These are phyloP conservation scores for Ichneumon xanthorius DNA, from an alignment of 2,888 invertebrate species.

Conservation along the genomic window DNA sequence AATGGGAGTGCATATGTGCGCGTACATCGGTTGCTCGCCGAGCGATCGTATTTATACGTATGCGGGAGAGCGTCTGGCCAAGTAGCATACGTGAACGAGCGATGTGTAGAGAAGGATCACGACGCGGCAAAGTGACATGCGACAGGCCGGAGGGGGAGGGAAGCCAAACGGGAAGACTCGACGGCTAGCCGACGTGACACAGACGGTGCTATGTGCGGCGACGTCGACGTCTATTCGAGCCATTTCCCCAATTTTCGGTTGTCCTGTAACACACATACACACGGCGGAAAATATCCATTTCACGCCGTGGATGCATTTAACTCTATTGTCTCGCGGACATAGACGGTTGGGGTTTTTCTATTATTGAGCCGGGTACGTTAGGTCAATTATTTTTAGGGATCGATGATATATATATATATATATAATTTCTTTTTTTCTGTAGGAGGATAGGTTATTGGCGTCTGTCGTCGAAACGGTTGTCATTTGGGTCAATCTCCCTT, in stretches of 20 bases:
- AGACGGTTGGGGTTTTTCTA: background rate
- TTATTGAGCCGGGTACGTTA: background rate
- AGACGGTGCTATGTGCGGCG: conserved; percentile 33
- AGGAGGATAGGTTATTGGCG: background rate
- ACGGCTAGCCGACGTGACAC: conserved; percentile 59
- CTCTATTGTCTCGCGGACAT: background rate
- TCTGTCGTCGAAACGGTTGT: background rate
- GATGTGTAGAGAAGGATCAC: conserved; percentile 43
- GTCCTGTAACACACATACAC: conserved; percentile 3
- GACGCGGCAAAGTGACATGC: conserved; percentile 61
- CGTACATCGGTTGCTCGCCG: background rate
- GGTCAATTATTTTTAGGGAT: background rate
- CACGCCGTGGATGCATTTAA: background rate
- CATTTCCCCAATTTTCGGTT: conserved; percentile 62
- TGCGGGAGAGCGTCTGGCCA: conserved; percentile 56
- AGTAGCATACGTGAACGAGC: conserved; percentile 55
- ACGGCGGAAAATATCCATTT: conserved; percentile 28
- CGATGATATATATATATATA: background rate
- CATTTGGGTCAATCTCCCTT: background rate
- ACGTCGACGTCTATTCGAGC: conserved; percentile 48
- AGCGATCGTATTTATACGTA: conserved; percentile 34
- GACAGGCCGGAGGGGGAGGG: conserved; percentile 19
- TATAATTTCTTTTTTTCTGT: background rate
- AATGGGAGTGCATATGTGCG: background rate
- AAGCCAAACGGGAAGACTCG: conserved; percentile 60